Evolutionary conservation across 2,888 invertebrate species (phyloP), one percentile per base, ranked within the genome.

Genomic region (Chymomyza fuscimana): DNA sequence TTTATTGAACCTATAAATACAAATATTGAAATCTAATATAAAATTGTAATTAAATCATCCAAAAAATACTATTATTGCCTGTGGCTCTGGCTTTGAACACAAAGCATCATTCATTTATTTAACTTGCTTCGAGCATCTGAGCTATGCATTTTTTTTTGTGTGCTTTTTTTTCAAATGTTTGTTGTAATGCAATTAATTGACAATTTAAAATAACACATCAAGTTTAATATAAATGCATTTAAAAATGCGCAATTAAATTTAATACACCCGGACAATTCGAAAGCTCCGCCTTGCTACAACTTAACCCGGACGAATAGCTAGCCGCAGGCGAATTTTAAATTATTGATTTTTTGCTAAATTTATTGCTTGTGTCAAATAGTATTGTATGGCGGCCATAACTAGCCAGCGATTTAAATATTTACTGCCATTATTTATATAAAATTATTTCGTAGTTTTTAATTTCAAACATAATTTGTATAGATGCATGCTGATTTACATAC

Each of bases 171-270:
- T 46, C 12, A 46, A 12, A 12, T 46, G 40, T 52, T 75, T 76
- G 69, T 71, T 76, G 71, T 76, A 81, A 87, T 82, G 77, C 87
- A 86, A 89, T 88, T 89, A 89, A 80, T 78, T 86, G 77, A 77
- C 79, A 79, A 79, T 88, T 84, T 84, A 82, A 86, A 84, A 82
- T 86, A 77, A 82, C 81, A 83, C 79, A 82, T 89, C 80, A 86
- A 84, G 80, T 81, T 84, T 84, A 82, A 86, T 85, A 86, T 81
- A 83, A 86, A 78, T 76, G 78, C 75, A 76, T 82, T 86, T 83
- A 80, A 77, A 80, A 78, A 78, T 79, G 72, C 76, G 80, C 82
- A 86, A 88, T 89, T 81, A 69, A 79, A 86, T 83, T 81, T 77
- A 70, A 77, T 77, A 70, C 75, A 73, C 66, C 74, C 72, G 12